Evolutionary conservation across 2,113 vertebrate genomes (phyloP).

Genomic region (Hippocampus guttulatus): DNA sequence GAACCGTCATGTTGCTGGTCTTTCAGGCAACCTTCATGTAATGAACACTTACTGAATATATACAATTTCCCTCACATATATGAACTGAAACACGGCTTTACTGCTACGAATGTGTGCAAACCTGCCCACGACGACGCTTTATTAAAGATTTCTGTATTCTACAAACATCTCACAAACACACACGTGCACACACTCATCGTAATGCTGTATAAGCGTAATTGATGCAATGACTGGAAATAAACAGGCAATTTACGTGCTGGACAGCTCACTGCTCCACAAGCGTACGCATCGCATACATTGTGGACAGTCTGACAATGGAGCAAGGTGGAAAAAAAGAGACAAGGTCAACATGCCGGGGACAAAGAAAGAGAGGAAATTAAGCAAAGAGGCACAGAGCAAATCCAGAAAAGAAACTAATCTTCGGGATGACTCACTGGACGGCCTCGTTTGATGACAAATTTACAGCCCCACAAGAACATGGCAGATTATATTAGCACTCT

Average conservation of each 20-base stretch:
- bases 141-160: slow-evolving; percentile 42
- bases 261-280: slow-evolving; percentile 67
- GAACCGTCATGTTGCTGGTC: slow-evolving; percentile 34
- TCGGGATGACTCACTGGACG: slow-evolving; percentile 46
- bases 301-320: slow-evolving; percentile 42
- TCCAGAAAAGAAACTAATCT: slow-evolving; percentile 52
- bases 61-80: slow-evolving; percentile 12
- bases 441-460: slow-evolving; percentile 49
- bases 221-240: slow-evolving; percentile 79
- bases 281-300: slow-evolving; percentile 23
- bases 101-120: neutral
- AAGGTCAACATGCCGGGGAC: slow-evolving; percentile 60
- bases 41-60: slow-evolving; percentile 16
- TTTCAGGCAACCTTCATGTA: slow-evolving; percentile 29
- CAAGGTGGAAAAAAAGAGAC: slow-evolving; percentile 59
- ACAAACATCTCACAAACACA: slow-evolving; percentile 18
- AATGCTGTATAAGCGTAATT: slow-evolving; percentile 64
- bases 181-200: slow-evolving; percentile 7
- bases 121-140: neutral
- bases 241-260: slow-evolving; percentile 81
- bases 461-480: slow-evolving; percentile 15
- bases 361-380: slow-evolving; percentile 54
- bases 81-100: neutral
- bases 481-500: slow-evolving; percentile 16
- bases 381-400: slow-evolving; percentile 41